These are phyloP conservation scores for Ploceus nigricollis DNA, from an alignment of 2,113 vertebrate species.

Conservation along the genomic window DNA sequence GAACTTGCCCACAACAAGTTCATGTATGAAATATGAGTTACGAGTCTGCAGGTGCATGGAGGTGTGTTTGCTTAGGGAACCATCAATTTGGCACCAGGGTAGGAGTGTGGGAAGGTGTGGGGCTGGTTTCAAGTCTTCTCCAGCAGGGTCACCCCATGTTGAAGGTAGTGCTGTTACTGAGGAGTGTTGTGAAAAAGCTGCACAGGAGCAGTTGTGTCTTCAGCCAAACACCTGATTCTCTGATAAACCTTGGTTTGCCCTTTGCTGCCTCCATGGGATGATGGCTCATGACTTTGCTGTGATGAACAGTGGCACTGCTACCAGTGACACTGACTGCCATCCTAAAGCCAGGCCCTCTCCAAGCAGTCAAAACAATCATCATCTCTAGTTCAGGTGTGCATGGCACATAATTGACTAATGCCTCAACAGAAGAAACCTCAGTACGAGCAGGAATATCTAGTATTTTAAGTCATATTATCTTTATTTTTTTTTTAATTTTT, in stretches of 20 bases:
- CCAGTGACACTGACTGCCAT: not conserved
- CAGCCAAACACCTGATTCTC: not conserved
- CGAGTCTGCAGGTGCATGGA: rapidly evolving
- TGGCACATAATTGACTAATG: not conserved
- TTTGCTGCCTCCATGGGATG: not conserved
- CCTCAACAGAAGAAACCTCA: not conserved
- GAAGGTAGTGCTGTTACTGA: not conserved
- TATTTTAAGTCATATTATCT: not conserved
- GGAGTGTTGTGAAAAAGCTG: not conserved
- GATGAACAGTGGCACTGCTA: not conserved
- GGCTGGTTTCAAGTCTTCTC: not conserved
- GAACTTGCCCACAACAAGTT: too few relatives aligned
- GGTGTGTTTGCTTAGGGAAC: rapidly evolving
- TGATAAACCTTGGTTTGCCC: not conserved
- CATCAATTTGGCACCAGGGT: not conserved
- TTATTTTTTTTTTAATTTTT: not conserved
- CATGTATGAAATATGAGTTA: rapidly evolving
- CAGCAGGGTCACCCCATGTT: rapidly evolving
- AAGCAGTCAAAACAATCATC: not conserved
- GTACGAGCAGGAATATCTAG: not conserved
- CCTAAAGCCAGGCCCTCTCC: not conserved
- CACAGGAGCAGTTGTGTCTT: not conserved
- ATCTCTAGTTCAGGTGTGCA: not conserved
- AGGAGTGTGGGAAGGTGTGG: not conserved
- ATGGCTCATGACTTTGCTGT: not conserved